phyloP scores from a whole-genome alignment of 2,888 invertebrate species.

The Cosmia trapezina region DNA sequence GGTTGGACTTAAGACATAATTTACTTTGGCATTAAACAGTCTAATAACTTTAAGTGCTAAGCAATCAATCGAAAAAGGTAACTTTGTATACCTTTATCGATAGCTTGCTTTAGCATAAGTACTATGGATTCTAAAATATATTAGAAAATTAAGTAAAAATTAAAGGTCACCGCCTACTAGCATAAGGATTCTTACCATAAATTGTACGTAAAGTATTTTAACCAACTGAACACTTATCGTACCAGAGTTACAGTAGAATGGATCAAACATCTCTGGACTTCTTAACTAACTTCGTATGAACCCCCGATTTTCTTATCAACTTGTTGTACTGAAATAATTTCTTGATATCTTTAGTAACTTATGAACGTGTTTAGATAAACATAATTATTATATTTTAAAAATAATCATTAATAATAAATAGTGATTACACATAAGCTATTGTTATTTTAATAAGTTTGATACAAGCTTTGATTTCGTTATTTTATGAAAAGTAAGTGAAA shows the following conservation, averaged over 20 bases:
- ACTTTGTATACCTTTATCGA: not conserved
- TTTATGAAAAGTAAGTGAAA: not conserved
- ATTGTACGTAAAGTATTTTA: not conserved
- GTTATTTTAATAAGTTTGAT: too few species aligned
- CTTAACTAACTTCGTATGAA: conserved; percentile 33
- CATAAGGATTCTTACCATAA: not conserved
- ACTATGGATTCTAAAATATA: not conserved
- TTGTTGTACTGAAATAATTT: conserved; percentile 1
- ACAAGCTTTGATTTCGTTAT: not conserved
- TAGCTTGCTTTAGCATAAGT: not conserved
- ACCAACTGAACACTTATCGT: not conserved
- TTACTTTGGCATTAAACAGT: not conserved
- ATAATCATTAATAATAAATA: not conserved
- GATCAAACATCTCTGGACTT: conserved; percentile 7
- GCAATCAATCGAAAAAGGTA: not conserved
- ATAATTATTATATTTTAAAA: not conserved
- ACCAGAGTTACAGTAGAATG: not conserved
- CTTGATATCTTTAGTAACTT: not conserved
- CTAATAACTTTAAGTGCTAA: not conserved
- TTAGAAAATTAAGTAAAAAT: not conserved
- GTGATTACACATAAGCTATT: too few species aligned
- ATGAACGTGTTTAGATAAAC: too few species aligned
- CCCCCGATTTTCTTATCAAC: conserved; percentile 30
- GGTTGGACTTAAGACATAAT: not conserved
- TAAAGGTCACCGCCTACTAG: not conserved